Evolutionary conservation across 2,113 vertebrate species (phyloP).

Genomic region (Cygnus buccinator): DNA sequence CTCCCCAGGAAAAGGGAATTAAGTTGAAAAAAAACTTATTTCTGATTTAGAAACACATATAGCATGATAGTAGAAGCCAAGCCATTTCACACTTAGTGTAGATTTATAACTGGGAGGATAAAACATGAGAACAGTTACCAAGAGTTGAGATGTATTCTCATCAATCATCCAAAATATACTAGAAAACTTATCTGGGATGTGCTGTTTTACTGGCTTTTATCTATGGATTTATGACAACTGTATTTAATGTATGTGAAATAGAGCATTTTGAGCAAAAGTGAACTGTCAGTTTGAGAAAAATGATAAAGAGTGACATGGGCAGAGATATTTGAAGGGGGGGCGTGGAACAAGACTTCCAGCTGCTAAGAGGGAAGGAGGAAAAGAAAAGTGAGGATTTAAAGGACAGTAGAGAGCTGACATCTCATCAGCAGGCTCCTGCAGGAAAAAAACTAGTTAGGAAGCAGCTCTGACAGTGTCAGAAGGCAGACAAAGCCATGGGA

Average conservation of each 20-base stretch:
- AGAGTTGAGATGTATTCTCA: background rate
- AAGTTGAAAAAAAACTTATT: background rate
- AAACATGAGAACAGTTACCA: background rate
- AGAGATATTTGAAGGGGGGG: background rate
- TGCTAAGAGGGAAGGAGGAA: background rate
- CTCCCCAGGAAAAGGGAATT: background rate
- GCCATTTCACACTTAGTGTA: background rate
- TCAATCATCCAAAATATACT: background rate
- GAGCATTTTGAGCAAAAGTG: background rate
- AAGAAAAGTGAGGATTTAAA: background rate
- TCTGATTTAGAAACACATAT: background rate
- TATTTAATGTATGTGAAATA: background rate
- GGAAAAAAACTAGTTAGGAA: background rate
- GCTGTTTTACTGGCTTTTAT: slow-evolving; percentile 3
- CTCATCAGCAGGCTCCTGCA: background rate
- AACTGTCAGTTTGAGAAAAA: background rate
- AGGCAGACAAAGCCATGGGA: background rate
- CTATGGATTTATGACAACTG: background rate
- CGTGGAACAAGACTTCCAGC: background rate
- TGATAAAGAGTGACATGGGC: background rate
- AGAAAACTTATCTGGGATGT: background rate
- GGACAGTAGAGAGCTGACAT: background rate
- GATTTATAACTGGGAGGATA: background rate
- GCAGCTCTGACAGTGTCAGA: background rate
- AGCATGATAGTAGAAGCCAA: background rate